Base-by-base conservation (phyloP, 2,113 vertebrate species). In the Gnathonemus echidnorhynchus region DNA sequence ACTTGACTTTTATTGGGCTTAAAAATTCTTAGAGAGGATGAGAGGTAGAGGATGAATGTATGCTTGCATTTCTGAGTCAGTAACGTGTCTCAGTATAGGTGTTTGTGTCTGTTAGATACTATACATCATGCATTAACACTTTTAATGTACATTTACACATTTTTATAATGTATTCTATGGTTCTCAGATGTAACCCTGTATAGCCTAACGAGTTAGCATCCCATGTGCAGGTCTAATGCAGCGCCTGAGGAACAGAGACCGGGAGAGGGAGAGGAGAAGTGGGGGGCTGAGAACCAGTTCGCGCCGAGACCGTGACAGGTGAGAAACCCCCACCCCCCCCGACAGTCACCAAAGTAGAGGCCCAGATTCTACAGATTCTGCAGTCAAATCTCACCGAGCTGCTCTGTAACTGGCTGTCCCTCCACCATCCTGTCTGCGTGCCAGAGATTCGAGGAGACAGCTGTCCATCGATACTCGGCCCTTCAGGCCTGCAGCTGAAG, bases 391-490 rank as follows among this genome's bases (percentile, higher is more conserved):
- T 80, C 35, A 80, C 74, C 2, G 0, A 80, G 13, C 74, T 42
- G 31, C 35, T 80, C 35, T 42, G 5, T 80, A 80, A 80, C 31
- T 19, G 17, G 35, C 35, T 42, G 5, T 80, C 35, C 15, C 5
- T 5, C 35, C 15, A 0, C 74, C 31, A 80, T 80, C 35, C 0
- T 84, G 17, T 56, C 19, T 48, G 42, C n/a, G 49, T 50, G 10
- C 31, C 95, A 99, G 98, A 95, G 98, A 99, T 92, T 99, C 98
- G 3, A 97, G 98, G 94, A 97, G 98, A 92, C 98, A 99, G 90
- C 96, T 99, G 92, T 99, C 98, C 45, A 99, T 99, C 80, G 98
- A 99, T 89, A 99, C 98, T 1, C 95, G 98, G 90, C 98, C 98
- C 56, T 99, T 99, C 92, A 96, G 98, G 94, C 98, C 98, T 0